These are phyloP conservation scores for human DNA, from an alignment of 2,113 vertebrate species.

Conservation along the genomic window DNA sequence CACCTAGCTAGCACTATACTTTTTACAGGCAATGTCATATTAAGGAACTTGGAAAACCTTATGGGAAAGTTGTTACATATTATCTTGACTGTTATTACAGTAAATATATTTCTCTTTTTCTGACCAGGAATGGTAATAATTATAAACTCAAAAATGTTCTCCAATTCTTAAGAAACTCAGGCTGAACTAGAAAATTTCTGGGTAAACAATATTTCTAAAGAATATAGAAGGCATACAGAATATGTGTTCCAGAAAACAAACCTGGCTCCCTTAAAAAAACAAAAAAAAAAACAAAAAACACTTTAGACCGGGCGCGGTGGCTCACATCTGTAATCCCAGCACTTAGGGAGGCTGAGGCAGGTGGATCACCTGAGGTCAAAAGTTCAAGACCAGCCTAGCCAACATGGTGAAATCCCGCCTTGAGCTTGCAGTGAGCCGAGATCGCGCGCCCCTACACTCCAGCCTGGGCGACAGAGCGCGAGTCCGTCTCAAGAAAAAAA, in stretches of 20 bases:
- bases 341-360: too few species aligned
- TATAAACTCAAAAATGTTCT: background rate
- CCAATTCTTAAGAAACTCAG: background rate
- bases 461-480: too few species aligned
- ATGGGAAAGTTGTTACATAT: background rate
- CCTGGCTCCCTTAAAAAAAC: background rate
- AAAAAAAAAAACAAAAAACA: too few species aligned
- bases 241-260: background rate
- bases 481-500: too few species aligned
- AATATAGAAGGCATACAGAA: background rate
- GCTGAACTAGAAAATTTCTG: background rate
- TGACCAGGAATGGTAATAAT: background rate
- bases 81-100: background rate
- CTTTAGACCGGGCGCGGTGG: too few species aligned
- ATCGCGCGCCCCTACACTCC: too few species aligned
- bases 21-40: background rate
- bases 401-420: too few species aligned
- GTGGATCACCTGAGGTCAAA: too few species aligned
- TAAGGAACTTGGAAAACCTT: background rate
- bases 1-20: background rate
- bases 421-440: too few species aligned
- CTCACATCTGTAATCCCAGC: too few species aligned
- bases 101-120: background rate
- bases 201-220: background rate
- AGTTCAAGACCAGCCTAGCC: too few species aligned